These are phyloP conservation scores for Trachurus trachurus DNA, from an alignment of 2,797 vertebrate genomes.

Conservation along the genomic window DNA sequence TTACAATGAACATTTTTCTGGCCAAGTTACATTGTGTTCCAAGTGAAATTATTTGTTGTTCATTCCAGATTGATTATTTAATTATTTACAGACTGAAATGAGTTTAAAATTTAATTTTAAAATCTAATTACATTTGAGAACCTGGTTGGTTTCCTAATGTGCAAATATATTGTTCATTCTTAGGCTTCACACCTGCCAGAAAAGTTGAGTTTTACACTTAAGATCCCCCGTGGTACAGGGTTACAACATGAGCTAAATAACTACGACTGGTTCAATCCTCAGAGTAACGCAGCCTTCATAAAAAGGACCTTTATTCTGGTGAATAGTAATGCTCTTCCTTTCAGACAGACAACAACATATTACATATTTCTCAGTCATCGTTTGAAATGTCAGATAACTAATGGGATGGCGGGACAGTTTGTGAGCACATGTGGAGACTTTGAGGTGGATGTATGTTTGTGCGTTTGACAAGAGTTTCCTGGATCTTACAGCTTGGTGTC, in stretches of 20 bases:
- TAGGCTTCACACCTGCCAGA: background rate
- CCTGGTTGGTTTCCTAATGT: background rate
- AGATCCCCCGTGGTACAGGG: background rate
- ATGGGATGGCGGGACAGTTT: conserved; percentile 44
- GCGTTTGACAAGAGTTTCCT: conserved; percentile 64
- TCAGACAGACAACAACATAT: conserved; percentile 69
- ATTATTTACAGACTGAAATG: background rate
- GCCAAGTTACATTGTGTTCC: background rate
- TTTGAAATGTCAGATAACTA: conserved; percentile 55
- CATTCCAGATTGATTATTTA: background rate
- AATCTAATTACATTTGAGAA: background rate
- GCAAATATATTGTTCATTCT: background rate
- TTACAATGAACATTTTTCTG: background rate
- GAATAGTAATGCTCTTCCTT: background rate
- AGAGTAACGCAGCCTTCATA: conserved; percentile 6
- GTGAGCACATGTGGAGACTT: conserved; percentile 49
- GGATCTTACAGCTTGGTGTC: conserved; percentile 89
- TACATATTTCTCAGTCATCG: conserved; percentile 58
- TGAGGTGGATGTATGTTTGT: conserved; percentile 47
- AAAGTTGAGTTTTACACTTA: background rate
- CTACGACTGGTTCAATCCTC: background rate
- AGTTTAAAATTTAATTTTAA: background rate
- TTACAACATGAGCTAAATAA: conserved; percentile 9
- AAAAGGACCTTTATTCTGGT: conserved; percentile 13
- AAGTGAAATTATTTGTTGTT: background rate